Evolutionary conservation across 2,113 vertebrate genomes (phyloP), one percentile per base, ranked within the genome.

Genomic region (Archilochus colubris): DNA sequence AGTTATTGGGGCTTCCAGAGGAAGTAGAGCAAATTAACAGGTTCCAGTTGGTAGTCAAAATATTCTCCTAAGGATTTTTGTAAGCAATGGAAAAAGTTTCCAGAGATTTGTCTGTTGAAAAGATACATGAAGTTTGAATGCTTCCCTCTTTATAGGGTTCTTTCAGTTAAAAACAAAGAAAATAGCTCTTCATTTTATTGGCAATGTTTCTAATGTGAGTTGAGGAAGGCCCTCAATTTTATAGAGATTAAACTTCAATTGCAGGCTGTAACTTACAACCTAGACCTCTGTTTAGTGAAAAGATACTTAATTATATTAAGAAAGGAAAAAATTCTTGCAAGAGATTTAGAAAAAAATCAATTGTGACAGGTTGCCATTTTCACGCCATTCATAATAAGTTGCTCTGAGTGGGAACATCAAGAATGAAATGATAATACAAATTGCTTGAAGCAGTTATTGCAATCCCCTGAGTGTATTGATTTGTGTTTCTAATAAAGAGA

Each of bases 401-500:
- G 89, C 95, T 97, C 92, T 76, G 93, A 96, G 95, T 88, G 94
- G 75, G 89, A 97, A 62, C 95, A 91, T 96, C 93, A 94, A 91
- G 97, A 97, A 95, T 95, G 95, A 97, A 97, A 97, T 96, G 95
- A 97, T 97, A 97, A 97, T 94, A 96, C 92, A 94, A 91, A 95
- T 97, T 95, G 97, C 97, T 94, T 85, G 88, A 64, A 94, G 97
- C 94, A 95, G 97, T 96, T 97, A 95, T 89, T 97, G 91, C 91
- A 94, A 89, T 97, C 97, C 94, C 95, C 89, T 55, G 97, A 94
- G 97, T 89, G 74, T 97, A 98, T 97, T 97, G 98, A 98, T 98
- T 98, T 98, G 96, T 97, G 95, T 97, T 97, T 97, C 96, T 98
- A 96, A 97, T 98, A 97, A 97, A 98, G 98, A 97, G 97, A 97